phyloP scores from a whole-genome alignment of 2,888 invertebrate species.

The Isoperla grammatica region DNA sequence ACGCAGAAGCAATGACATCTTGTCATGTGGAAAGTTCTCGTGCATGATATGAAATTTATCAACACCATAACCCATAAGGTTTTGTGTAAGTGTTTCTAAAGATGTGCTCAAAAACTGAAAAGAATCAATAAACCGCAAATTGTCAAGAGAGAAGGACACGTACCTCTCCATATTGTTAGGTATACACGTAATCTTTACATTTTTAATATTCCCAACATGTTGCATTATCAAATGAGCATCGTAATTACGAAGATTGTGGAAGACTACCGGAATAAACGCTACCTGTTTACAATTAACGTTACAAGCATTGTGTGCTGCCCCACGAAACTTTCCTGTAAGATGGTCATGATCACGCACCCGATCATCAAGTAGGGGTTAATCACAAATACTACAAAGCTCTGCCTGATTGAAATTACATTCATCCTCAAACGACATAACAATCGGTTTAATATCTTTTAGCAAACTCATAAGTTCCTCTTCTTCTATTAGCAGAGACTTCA shows the following conservation, averaged over 20 bases:
- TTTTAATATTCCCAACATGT: background rate
- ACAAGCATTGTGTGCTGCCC: conserved; percentile 36
- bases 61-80: conserved; percentile 24
- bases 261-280: conserved; percentile 36
- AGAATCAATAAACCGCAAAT: conserved; percentile 34
- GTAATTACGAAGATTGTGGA: conserved; percentile 38
- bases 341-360: conserved; percentile 37
- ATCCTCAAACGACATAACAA: conserved; percentile 29
- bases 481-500: background rate
- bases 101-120: conserved; percentile 37
- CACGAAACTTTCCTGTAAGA: conserved; percentile 35
- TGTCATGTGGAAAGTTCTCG: background rate
- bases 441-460: conserved; percentile 27
- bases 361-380: conserved; percentile 23
- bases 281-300: conserved; percentile 37
- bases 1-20: conserved; percentile 27
- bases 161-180: conserved; percentile 29
- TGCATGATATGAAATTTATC: background rate
- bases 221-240: conserved; percentile 37
- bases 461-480: background rate
- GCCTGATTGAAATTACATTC: conserved; percentile 30
- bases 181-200: background rate
- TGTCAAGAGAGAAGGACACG: conserved; percentile 21
- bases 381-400: conserved; percentile 34
- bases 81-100: conserved; percentile 35